phyloP scores from a whole-genome alignment of 2,888 invertebrate species.

The Erebia ligea region DNA sequence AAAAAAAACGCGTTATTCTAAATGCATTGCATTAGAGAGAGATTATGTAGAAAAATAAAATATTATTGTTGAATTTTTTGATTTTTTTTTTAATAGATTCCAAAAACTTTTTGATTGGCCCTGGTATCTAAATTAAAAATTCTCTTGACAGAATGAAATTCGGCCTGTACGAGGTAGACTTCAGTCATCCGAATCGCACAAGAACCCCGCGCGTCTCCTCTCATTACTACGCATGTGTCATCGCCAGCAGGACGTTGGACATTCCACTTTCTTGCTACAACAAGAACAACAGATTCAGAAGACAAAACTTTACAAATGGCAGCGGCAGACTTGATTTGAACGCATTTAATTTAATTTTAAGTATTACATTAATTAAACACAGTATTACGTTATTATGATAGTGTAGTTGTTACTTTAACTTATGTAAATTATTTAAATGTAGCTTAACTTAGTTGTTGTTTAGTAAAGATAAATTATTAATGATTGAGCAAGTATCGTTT shows the following conservation, averaged over 20 bases:
- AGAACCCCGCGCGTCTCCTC: conserved; percentile 7
- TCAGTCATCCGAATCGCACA: conserved; percentile 80
- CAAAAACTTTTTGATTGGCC: no score
- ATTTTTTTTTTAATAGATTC: no score
- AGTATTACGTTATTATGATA: neutral
- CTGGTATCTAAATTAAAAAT: neutral
- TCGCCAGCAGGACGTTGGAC: neutral
- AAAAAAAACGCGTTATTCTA: no score
- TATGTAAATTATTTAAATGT: no score
- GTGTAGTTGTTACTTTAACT: no score
- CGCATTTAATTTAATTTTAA: neutral
- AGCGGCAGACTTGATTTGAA: neutral
- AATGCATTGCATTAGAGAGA: no score
- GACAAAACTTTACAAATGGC: neutral
- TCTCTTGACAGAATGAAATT: conserved; percentile 75
- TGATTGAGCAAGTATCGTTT: no score
- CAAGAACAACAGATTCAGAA: neutral
- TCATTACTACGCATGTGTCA: conserved; percentile 6
- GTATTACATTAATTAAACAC: neutral
- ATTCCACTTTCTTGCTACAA: neutral
- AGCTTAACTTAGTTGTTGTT: no score
- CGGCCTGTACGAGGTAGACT: conserved; percentile 86
- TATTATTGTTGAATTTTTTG: no score
- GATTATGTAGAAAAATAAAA: no score
- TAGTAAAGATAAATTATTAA: no score